Evolutionary conservation across 2,113 vertebrate genomes (phyloP).

Genomic region (Lepus timidus): DNA sequence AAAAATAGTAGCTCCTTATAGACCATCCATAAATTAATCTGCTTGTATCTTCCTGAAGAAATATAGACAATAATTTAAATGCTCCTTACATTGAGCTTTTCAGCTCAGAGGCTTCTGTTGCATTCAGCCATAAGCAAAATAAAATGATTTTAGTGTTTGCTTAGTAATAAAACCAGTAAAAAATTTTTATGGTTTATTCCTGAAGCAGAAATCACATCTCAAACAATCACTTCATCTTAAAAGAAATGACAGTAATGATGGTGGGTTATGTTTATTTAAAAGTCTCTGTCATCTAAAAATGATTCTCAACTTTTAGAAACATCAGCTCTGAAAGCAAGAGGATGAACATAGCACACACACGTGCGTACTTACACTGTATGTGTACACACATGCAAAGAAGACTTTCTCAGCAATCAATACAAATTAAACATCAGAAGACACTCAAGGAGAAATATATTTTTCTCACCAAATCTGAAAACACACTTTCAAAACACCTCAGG

Average conservation of each 20-base stretch:
- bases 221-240: background rate
- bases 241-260: background rate
- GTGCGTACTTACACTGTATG: too few relatives aligned
- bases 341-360: background rate
- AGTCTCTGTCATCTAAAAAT: background rate
- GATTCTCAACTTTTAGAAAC: conserved; percentile 18
- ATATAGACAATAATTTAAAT: conserved; percentile 65
- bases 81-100: conserved; percentile 35
- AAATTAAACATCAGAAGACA: background rate
- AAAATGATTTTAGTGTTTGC: conserved; percentile 1
- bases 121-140: conserved; percentile 40
- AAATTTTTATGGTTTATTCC: background rate
- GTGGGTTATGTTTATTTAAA: background rate
- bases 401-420: background rate
- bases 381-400: background rate
- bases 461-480: conserved; percentile 33
- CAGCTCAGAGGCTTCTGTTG: conserved; percentile 12
- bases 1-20: background rate
- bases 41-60: conserved; percentile 24
- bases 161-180: conserved; percentile 46
- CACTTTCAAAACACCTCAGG: background rate
- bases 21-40: background rate
- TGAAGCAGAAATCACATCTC: background rate
- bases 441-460: background rate
- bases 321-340: background rate